A percentile compares a stretch with the other conserved stretches of the same genome.
Conservation (phyloP, 2,113 vertebrate species). For the Pyrgilauda ruficollis region DNA sequence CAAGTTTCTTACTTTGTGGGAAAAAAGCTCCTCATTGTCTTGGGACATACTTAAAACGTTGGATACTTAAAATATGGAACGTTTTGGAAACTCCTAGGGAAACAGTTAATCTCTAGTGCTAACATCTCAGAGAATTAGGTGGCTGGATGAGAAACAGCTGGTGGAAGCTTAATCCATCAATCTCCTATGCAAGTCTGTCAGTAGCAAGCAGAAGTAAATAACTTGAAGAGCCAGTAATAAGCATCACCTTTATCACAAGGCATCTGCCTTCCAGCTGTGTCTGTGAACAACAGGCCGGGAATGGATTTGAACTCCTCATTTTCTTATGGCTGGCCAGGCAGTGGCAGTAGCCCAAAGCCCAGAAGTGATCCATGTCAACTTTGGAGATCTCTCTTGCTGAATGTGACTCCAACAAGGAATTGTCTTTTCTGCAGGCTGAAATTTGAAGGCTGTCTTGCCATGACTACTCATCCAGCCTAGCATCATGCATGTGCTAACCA, state of each 20-base stretch:
- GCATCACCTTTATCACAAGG: not conserved
- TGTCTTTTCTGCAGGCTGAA: not conserved
- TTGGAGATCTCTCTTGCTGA: not conserved
- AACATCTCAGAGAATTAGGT: not conserved
- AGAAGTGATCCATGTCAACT: not conserved
- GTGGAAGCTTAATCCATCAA: conserved; percentile 12
- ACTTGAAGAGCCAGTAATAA: not conserved
- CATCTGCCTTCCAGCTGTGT: not conserved
- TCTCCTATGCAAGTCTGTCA: not conserved
- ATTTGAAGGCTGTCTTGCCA: not conserved
- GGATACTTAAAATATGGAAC: not conserved
- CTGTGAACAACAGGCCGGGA: not conserved
- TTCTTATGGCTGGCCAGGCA: not conserved
- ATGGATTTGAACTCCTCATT: not conserved
- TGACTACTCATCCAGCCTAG: not conserved
- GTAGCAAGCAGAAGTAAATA: not conserved
- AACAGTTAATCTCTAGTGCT: not conserved
- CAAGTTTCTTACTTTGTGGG: not conserved
- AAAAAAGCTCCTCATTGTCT: not conserved
- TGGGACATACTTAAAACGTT: not conserved
- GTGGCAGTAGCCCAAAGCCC: not conserved
- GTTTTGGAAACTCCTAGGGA: not conserved
- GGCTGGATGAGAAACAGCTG: not conserved
- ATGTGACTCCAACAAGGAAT: not conserved
- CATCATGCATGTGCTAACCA: not conserved